Evolutionary conservation across 1,140 invertebrate genomes (phyloP), one percentile per base, ranked within the genome.

Genomic region (Whitmania pigra): DNA sequence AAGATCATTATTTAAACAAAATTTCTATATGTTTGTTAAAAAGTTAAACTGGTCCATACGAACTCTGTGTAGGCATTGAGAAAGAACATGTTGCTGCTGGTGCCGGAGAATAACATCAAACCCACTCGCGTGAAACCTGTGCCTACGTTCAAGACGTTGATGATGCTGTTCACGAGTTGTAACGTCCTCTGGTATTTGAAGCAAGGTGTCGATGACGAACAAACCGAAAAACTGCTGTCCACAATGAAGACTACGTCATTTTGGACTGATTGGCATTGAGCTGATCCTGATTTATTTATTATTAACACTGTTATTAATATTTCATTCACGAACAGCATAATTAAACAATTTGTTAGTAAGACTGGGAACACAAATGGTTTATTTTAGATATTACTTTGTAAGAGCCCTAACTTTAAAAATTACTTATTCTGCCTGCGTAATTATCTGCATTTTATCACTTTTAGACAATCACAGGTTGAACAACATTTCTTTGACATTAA

Each of bases 91-190:
- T 60, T 71, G 36, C 31, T 71, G 0, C 5, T 31, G 5, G 6
- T 18, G 57, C 53, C 55, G 5, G 57, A 25, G 71, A 18, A 71
- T 13, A 31, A 54, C 7, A 74, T 69, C 25, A 72, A 40, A n/a
- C 73, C 73, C 31, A 74, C 73, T 1, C 71, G 70, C 11, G 67
- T 68, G 11, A 13, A 31, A 18, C 49, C 36, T 15, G 22, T 7
- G 29, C 63, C 49, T 53, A 74, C 54, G 70, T 57, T 53, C n/a
- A 67, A 53, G 27, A 22, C 31, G 25, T 54, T 25, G n/a, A 74
- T 63, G 70, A 74, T 72, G 29, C 27, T 53, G 29, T 27, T 54
- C 0, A 74, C 70, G 25, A 74, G 68, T 20, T 72, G 25, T 18
- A 74, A 53, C n/a, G 22, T 49, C 22, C 49, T 70, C 22, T 36